Conservation (phyloP, 2,888 invertebrate species). For the Melanostoma scalare region DNA sequence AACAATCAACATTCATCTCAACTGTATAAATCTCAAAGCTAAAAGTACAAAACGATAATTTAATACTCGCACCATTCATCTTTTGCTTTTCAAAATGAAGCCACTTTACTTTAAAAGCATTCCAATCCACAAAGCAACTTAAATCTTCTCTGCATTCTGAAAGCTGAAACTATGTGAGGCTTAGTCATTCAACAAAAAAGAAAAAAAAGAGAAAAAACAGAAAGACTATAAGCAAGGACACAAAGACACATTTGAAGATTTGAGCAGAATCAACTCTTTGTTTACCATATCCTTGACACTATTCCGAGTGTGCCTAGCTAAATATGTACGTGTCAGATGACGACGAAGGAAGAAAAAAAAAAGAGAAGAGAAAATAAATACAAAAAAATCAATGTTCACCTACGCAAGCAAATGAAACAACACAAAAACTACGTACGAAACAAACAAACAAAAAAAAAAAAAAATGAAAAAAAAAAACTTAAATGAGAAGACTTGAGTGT, state of each 20-base stretch:
- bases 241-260: slow-evolving; percentile 51
- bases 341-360: slow-evolving; percentile 31
- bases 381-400: slow-evolving; percentile 59
- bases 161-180: slow-evolving; percentile 17
- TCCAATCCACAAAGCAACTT: slow-evolving; percentile 7
- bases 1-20: too few relatives aligned
- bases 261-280: slow-evolving; percentile 55
- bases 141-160: slow-evolving; percentile 17
- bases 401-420: slow-evolving; percentile 45
- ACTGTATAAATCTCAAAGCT: not conserved
- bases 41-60: not conserved
- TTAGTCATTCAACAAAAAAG: slow-evolving; percentile 20
- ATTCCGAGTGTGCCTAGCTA: slow-evolving; percentile 32
- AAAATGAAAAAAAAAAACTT: slow-evolving; percentile 4
- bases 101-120: slow-evolving; percentile 23
- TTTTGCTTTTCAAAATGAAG: slow-evolving; percentile 12
- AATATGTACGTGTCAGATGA: slow-evolving; percentile 5
- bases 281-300: slow-evolving; percentile 62
- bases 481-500: slow-evolving; percentile 18
- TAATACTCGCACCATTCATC: not conserved
- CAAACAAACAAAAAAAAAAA: too few relatives aligned
- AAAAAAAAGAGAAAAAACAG: not conserved
- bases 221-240: not conserved
- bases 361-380: slow-evolving; percentile 12
- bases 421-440: not conserved